Conservation (phyloP, 2,797 vertebrate genomes). For the Eulemur mongoz region DNA sequence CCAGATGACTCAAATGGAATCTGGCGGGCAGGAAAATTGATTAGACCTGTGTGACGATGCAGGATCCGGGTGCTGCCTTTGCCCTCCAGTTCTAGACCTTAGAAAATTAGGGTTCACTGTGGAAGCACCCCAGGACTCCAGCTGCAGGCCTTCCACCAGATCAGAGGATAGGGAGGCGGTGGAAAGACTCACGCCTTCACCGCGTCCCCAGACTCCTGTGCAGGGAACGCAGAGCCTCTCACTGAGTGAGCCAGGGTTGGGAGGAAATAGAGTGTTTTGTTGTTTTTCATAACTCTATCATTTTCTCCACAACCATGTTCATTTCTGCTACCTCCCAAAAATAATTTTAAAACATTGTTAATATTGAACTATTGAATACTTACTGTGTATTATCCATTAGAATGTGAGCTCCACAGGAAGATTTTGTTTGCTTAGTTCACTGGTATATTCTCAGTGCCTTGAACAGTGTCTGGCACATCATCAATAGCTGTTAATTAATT, state of each 20-base stretch:
- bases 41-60: neutral
- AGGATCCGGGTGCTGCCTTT: neutral
- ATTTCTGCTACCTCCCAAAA: neutral
- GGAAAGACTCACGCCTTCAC: neutral
- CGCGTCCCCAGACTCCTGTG: neutral
- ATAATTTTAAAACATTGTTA: neutral
- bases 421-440: slow-evolving; percentile 9
- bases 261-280: neutral
- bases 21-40: slow-evolving; percentile 33
- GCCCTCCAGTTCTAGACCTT: neutral
- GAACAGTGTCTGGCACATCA: neutral
- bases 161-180: neutral
- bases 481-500: neutral
- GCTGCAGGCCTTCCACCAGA: neutral
- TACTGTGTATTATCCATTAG: neutral
- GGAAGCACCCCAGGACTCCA: neutral
- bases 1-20: slow-evolving; percentile 66
- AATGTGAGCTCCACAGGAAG: neutral
- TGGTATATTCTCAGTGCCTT: neutral
- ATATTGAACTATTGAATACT: neutral
- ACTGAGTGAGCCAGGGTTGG: neutral
- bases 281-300: neutral
- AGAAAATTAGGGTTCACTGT: neutral
- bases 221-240: neutral
- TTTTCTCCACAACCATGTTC: neutral